These are phyloP conservation scores for Cylas formicarius DNA, from an alignment of 1,140 invertebrate genomes.

Conservation along the genomic window DNA sequence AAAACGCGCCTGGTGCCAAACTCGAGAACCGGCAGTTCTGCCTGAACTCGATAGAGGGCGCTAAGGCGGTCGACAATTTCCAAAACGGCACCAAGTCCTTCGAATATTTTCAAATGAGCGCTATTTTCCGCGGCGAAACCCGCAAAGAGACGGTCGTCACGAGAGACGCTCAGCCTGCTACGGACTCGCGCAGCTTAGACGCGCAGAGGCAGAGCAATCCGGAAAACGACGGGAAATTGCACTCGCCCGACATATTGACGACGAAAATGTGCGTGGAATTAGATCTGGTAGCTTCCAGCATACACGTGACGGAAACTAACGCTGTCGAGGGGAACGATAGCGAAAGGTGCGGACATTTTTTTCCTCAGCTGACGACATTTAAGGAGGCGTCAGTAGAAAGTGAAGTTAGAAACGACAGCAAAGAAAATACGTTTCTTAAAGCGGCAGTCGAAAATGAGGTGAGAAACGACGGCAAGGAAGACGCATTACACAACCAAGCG, in stretches of 20 bases:
- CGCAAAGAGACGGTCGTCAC: slow-evolving; percentile 7
- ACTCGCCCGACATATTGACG: slow-evolving; percentile 36
- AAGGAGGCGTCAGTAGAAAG: too few relatives aligned
- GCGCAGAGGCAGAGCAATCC: slow-evolving; percentile 18
- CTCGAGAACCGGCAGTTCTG: slow-evolving; percentile 21
- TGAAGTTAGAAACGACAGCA: too few relatives aligned
- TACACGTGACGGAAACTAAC: slow-evolving; percentile 6
- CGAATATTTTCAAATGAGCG: slow-evolving; percentile 21
- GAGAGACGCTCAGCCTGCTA: slow-evolving; percentile 5
- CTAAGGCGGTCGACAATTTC: slow-evolving; percentile 18
- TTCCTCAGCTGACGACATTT: not conserved
- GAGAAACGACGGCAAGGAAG: too few relatives aligned
- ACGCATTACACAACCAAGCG: too few relatives aligned
- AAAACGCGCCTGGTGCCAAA: slow-evolving; percentile 21
- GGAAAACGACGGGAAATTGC: slow-evolving; percentile 15
- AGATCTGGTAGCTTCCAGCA: slow-evolving; percentile 35
- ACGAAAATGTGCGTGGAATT: slow-evolving; percentile 31
- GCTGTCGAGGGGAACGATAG: not conserved
- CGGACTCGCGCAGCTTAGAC: slow-evolving; percentile 24
- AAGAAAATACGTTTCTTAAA: not conserved
- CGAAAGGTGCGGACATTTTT: not conserved
- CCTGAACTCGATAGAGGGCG: slow-evolving; percentile 12
- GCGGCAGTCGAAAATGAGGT: too few relatives aligned
- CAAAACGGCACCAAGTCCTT: slow-evolving; percentile 23
- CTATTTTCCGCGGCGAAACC: slow-evolving; percentile 22